Evolutionary conservation across 2,113 vertebrate genomes (phyloP).

Genomic region (Crocuta crocuta): DNA sequence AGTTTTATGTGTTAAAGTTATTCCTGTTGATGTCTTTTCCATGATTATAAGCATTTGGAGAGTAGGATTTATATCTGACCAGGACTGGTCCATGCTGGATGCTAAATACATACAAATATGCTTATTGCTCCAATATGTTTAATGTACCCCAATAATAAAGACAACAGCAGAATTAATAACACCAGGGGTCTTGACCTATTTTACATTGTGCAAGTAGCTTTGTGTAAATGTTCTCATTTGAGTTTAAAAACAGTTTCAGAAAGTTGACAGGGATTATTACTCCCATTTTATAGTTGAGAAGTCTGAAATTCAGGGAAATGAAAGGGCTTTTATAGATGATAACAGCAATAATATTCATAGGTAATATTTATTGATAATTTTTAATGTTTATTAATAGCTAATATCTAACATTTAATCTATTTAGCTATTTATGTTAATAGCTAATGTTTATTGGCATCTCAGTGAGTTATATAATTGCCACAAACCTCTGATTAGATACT

Average conservation of each 20-base stretch:
- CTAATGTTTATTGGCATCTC: not conserved
- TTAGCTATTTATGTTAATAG: not conserved
- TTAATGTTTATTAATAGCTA: not conserved
- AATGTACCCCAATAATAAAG: not conserved
- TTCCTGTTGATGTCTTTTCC: not conserved
- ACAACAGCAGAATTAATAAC: not conserved
- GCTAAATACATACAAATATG: not conserved
- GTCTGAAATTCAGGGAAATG: not conserved
- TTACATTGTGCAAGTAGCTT: not conserved
- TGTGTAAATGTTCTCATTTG: not conserved
- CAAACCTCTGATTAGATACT: not conserved
- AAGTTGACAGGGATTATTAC: not conserved
- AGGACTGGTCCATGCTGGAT: not conserved
- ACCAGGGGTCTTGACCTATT: not conserved
- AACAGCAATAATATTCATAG: not conserved
- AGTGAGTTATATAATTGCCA: not conserved
- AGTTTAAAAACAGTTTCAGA: not conserved
- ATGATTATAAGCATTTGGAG: not conserved
- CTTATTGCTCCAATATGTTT: not conserved
- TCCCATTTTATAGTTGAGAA: not conserved
- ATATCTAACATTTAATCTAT: not conserved
- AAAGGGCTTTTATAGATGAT: slow-evolving; percentile 6
- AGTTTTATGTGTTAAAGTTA: not conserved
- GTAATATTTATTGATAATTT: not conserved
- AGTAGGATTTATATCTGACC: not conserved